A percentile compares a stretch with the other conserved stretches of the same genome.
These are phyloP conservation scores for Orientallactaga bullata DNA, from an alignment of 2,113 vertebrate species.

Conservation along the genomic window DNA sequence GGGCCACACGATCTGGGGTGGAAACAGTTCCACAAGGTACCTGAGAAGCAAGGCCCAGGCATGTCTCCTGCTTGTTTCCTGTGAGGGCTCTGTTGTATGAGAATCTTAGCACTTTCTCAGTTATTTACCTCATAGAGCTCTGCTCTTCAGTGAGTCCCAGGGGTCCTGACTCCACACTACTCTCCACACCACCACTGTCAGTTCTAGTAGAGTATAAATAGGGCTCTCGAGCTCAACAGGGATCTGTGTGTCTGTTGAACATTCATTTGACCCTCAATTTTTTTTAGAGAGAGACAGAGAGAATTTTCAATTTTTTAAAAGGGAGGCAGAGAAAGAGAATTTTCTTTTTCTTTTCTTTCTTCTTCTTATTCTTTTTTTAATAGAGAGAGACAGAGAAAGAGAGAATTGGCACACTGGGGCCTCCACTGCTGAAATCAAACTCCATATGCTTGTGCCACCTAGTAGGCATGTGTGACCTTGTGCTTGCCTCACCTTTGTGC, in stretches of 20 bases:
- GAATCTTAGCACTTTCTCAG: neutral
- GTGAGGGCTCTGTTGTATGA: neutral
- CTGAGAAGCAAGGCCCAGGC: neutral
- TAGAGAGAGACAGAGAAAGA: no score
- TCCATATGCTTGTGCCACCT: no score
- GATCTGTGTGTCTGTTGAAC: neutral
- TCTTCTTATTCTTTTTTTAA: no score
- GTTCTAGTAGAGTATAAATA: neutral
- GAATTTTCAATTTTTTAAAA: no score
- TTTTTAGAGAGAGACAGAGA: no score
- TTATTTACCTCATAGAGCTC: neutral
- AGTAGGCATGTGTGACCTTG: no score
- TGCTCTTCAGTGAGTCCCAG: neutral
- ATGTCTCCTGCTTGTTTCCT: neutral
- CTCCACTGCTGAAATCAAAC: no score
- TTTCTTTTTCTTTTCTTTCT: no score
- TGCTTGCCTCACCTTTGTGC: no score
- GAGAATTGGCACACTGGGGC: no score
- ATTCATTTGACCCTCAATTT: neutral
- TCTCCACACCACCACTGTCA: neutral
- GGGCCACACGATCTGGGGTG: neutral
- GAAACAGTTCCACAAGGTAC: neutral
- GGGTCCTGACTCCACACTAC: neutral
- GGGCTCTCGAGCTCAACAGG: no score
- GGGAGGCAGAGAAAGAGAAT: no score